A percentile compares a stretch with the other conserved stretches of the same genome.
phyloP scores from a whole-genome alignment of 2,797 vertebrate genomes.

The Cetoscarus ocellatus region DNA sequence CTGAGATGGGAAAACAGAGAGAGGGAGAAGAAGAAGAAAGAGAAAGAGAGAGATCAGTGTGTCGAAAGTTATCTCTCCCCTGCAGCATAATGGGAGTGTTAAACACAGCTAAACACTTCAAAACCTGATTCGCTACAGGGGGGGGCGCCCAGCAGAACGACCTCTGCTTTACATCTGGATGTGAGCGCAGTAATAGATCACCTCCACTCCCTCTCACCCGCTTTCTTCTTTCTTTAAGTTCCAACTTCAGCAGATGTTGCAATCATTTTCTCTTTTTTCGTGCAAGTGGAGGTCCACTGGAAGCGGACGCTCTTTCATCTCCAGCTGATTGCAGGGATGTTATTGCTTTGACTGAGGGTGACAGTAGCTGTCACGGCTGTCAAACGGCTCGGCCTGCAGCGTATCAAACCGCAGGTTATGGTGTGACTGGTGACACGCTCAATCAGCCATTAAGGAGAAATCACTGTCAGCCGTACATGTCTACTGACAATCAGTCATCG shows the following conservation, averaged over 20 bases:
- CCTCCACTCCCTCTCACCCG: constrained; percentile 9
- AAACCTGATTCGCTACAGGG: constrained; percentile 49
- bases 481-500: constrained; percentile 71
- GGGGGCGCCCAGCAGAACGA: constrained; percentile 40
- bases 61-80: constrained; percentile 72
- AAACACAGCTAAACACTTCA: constrained; percentile 75
- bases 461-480: constrained; percentile 63
- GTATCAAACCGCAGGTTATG: constrained; percentile 73
- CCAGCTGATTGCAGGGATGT: constrained; percentile 70
- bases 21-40: constrained; percentile 46
- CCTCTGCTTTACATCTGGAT: constrained; percentile 53
- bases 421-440: constrained; percentile 74
- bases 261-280: not conserved
- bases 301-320: constrained; percentile 51
- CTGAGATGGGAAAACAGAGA: constrained; percentile 60
- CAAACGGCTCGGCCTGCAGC: constrained; percentile 70
- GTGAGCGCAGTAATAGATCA: constrained; percentile 49
- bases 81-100: constrained; percentile 72
- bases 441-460: constrained; percentile 79
- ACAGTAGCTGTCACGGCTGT: constrained; percentile 76
- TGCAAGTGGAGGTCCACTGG: constrained; percentile 23
- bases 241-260: constrained; percentile 47
- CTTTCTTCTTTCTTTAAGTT: constrained; percentile 19
- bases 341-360: constrained; percentile 75
- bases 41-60: constrained; percentile 39